Percentiles rank a stretch among this genome's conserved stretches.
phyloP scores from a whole-genome alignment of 1,140 invertebrate genomes.

The Diorhabda carinulata region DNA sequence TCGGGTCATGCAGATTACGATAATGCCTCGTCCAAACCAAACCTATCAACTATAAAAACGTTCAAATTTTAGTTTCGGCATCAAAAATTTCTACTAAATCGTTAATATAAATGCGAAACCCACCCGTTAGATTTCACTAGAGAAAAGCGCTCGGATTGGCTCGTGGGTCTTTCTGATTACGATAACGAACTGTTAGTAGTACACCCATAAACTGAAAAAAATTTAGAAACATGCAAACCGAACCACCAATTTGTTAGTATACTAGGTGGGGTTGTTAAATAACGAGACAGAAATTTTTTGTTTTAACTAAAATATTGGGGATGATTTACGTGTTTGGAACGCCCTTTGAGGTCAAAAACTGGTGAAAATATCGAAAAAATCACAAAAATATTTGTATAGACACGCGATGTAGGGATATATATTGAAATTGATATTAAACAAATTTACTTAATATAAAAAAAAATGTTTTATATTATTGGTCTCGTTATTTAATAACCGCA shows the following conservation, averaged over 20 bases:
- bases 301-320: too few species aligned
- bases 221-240: constrained; percentile 46
- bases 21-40: constrained; percentile 69
- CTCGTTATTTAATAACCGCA: too few species aligned
- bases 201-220: constrained; percentile 85
- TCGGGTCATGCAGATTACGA: constrained; percentile 69
- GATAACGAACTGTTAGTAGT: constrained; percentile 92
- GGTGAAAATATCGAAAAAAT: too few species aligned
- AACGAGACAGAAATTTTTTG: too few species aligned
- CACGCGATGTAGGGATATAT: too few species aligned
- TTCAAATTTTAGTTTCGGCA: background rate
- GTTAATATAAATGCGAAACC: constrained; percentile 24
- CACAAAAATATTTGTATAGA: too few species aligned
- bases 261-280: too few species aligned
- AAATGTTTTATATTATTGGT: too few species aligned
- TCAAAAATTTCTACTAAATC: background rate
- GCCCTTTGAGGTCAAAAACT: too few species aligned
- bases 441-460: too few species aligned
- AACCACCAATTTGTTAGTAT: constrained; percentile 6
- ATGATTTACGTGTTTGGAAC: too few species aligned
- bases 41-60: constrained; percentile 61
- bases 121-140: constrained; percentile 61
- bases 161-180: constrained; percentile 95
- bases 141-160: constrained; percentile 95
- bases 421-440: too few species aligned